phyloP scores from a whole-genome alignment of 2,113 vertebrate genomes.

The Rattus norvegicus region GRCr8 NC_086020.1:34358501-34359000 shows the following conservation, averaged over 20 bases:
- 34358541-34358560: constrained; percentile 22
- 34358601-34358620: constrained; percentile 28
- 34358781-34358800: neutral
- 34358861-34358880: neutral
- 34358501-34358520: neutral
- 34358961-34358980: neutral
- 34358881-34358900: neutral
- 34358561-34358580: neutral
- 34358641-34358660: neutral
- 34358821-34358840: neutral
- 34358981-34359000: neutral
- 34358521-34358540: neutral
- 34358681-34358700: neutral
- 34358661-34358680: neutral
- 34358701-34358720: neutral
- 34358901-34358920: neutral
- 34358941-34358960: neutral
- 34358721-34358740: rapidly evolving
- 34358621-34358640: constrained; percentile 16
- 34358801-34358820: neutral
- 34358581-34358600: constrained; percentile 40
- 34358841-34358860: neutral
- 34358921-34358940: neutral
- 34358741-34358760: rapidly evolving
- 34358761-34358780: neutral